Conservation (phyloP, 1,140 invertebrate species). For the Mactra quadrangularis region DNA sequence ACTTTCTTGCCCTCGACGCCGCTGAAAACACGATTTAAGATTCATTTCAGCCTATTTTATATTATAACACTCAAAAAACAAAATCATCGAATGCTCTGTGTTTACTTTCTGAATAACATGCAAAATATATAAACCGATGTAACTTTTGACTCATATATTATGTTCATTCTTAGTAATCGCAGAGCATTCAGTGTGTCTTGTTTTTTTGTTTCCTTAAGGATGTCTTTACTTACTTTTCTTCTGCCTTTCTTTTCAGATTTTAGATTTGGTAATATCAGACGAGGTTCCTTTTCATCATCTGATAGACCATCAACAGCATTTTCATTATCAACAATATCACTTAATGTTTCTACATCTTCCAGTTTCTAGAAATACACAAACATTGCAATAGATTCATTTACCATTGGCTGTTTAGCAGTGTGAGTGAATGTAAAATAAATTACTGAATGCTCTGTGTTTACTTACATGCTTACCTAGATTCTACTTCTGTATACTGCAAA, state of each 20-base stretch:
- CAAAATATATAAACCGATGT: not conserved
- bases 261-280: conserved; percentile 57
- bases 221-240: conserved; percentile 53
- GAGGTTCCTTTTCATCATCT: conserved; percentile 59
- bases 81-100: too few species aligned
- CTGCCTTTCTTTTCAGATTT: conserved; percentile 46
- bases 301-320: conserved; percentile 59
- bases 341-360: conserved; percentile 60
- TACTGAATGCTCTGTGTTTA: too few species aligned
- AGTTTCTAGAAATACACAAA: conserved; percentile 45
- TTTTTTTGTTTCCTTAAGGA: not conserved
- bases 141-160: too few species aligned
- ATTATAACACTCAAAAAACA: too few species aligned
- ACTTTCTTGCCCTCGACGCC: conserved; percentile 7
- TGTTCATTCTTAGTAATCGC: too few species aligned
- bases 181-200: conserved; percentile 32
- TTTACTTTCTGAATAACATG: not conserved
- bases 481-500: too few species aligned
- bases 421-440: too few species aligned
- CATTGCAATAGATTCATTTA: not conserved
- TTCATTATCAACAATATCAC: conserved; percentile 60
- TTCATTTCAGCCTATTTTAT: too few species aligned
- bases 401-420: too few species aligned
- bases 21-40: too few species aligned
- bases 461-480: too few species aligned